Conservation (phyloP, 2,797 vertebrate genomes). For the Alfaro cultratus region DNA sequence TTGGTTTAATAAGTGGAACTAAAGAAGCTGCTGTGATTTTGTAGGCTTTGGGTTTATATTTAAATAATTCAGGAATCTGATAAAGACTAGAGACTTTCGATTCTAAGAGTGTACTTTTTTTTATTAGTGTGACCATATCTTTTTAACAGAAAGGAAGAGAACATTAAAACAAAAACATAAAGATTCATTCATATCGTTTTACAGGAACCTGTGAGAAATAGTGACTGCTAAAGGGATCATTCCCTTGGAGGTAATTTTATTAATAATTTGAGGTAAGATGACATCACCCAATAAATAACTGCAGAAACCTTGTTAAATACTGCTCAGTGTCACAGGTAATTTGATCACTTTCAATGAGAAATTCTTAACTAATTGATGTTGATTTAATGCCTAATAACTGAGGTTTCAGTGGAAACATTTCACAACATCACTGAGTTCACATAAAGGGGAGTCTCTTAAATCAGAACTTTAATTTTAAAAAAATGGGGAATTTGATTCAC, state of each 20-base stretch:
- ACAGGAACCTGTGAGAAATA: not conserved
- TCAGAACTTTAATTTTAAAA: not conserved
- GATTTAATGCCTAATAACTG: not conserved
- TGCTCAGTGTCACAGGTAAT: not conserved
- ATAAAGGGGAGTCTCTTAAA: conserved; percentile 1
- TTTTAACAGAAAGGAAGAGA: not conserved
- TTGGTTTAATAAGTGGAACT: not conserved
- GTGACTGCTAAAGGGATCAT: not conserved
- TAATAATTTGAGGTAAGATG: not conserved
- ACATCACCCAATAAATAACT: not conserved
- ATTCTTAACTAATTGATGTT: not conserved
- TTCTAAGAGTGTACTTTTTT: not conserved
- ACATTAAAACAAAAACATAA: not conserved
- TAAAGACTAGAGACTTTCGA: not conserved
- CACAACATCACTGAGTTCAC: not conserved
- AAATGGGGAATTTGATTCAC: not conserved
- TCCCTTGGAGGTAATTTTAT: not conserved
- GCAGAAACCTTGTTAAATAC: not conserved
- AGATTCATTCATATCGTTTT: not conserved
- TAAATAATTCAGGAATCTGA: not conserved
- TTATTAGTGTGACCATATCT: not conserved
- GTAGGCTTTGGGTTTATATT: not conserved
- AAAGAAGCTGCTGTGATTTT: not conserved
- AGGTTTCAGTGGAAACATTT: not conserved
- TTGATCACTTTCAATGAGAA: not conserved